phyloP scores from a whole-genome alignment of 2,888 invertebrate species.

The Argynnis bischoffii region DNA sequence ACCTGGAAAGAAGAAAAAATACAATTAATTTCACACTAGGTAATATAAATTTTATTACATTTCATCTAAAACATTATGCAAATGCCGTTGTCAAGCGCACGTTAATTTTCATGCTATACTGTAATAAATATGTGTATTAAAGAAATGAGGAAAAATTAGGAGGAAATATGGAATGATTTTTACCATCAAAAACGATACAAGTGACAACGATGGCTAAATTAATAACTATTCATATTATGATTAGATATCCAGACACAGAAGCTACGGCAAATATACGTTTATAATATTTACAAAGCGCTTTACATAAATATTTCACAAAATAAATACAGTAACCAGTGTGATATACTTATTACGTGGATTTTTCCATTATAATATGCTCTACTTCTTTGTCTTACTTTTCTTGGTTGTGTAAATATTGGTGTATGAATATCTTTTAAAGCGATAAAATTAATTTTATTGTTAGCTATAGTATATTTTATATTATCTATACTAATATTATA shows the following conservation, averaged over 20 bases:
- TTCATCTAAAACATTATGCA: neutral
- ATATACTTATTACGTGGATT: neutral
- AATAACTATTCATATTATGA: conserved; percentile 3
- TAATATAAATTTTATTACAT: neutral
- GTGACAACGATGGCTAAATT: neutral
- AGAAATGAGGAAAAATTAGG: conserved; percentile 1
- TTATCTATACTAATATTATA: no score
- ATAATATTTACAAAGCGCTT: neutral
- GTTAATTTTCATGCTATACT: no score
- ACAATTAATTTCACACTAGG: neutral
- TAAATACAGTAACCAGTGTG: conserved; percentile 5
- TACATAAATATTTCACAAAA: conserved; percentile 17
- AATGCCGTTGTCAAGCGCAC: neutral
- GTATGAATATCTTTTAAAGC: neutral
- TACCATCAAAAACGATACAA: conserved; percentile 17
- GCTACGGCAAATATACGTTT: conserved; percentile 7
- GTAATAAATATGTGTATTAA: no score
- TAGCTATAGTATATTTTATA: no score
- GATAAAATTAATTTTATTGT: conserved; percentile 7
- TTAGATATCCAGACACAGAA: conserved; percentile 19
- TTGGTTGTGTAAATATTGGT: conserved; percentile 8
- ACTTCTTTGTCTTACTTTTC: conserved; percentile 15
- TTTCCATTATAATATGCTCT: conserved; percentile 9
- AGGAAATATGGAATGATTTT: conserved; percentile 6
- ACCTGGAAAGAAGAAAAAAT: conserved; percentile 56